Base-by-base conservation (phyloP, 1,140 invertebrate genomes). In the Brachionus asplanchnoidis region DNA sequence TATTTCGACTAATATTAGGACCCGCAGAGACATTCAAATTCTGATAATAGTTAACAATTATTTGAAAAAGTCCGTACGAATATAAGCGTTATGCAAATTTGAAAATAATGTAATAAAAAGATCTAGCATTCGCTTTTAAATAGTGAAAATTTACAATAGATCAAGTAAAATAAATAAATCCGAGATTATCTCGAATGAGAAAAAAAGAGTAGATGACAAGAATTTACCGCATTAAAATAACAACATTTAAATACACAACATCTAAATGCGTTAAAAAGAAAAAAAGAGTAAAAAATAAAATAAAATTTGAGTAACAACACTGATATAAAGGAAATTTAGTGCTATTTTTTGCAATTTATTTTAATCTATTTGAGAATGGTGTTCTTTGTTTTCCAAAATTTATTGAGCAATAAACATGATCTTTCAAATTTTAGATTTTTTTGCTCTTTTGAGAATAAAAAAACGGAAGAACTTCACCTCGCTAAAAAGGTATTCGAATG, bases 381-480 rank as follows among this genome's bases (percentile, higher is more conserved):
- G 32, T 68, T 32, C 26, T 32, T 40, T 40, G 26, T 68, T 32
- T 68, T 68, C 66, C 66, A 68, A 68, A 32, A 68, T 17, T 68
- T 14, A 23, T 73, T 73, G 68, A 73, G 68, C 68, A 73, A 73
- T 73, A 20, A 20, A 9, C 40, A 42, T 42, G 68, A 44, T 73
- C 68, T 40, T 40, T 73, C 17, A 42, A 40, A 42, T 42, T 73
- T 42, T 40, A 40, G n/a, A 73, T 20, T n/a, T 17, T 42, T 73
- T 73, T 73, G 17, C 40, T 73, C 40, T 44, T 73, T 20, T 73
- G n/a, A 42, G 36, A 73, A 73, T 20, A 73, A 73, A 73, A 42
- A 40, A 73, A 73, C 68, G 68, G 68, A 73, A 73, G 68, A 73
- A 73, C 68, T 73, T 73, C 40, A 73, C 40, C 40, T 73, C 68